These are phyloP conservation scores for Cantharis nigra DNA, from an alignment of 2,888 invertebrate genomes.

Conservation along the genomic window DNA sequence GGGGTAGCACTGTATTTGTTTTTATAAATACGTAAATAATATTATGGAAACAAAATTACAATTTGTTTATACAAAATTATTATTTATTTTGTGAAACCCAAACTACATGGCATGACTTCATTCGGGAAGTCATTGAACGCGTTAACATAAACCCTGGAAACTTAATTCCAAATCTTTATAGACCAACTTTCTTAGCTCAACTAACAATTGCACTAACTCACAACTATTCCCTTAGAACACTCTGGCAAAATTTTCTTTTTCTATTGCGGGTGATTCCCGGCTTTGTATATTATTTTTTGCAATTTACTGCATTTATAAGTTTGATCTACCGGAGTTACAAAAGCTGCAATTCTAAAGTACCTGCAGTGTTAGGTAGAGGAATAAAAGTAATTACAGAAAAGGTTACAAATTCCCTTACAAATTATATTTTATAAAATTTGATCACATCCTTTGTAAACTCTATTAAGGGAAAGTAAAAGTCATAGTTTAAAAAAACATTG, in stretches of 20 bases:
- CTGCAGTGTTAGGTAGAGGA: background rate
- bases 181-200: background rate
- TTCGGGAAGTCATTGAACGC: background rate
- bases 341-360: background rate
- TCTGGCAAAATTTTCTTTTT: background rate
- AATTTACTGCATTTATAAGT: background rate
- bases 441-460: background rate
- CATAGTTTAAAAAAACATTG: background rate
- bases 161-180: background rate
- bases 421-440: background rate
- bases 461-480: background rate
- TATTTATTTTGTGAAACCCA: background rate
- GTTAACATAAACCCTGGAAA: background rate
- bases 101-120: background rate
- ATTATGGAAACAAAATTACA: background rate
- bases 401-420: background rate
- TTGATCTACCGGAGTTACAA: background rate
- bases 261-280: background rate
- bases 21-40: no score
- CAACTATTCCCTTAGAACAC: background rate
- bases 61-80: background rate
- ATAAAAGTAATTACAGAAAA: background rate
- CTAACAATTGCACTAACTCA: background rate
- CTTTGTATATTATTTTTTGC: background rate
- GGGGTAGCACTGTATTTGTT: no score